Evolutionary conservation across 2,113 vertebrate genomes (phyloP).

Genomic region (Lagopus muta): DNA sequence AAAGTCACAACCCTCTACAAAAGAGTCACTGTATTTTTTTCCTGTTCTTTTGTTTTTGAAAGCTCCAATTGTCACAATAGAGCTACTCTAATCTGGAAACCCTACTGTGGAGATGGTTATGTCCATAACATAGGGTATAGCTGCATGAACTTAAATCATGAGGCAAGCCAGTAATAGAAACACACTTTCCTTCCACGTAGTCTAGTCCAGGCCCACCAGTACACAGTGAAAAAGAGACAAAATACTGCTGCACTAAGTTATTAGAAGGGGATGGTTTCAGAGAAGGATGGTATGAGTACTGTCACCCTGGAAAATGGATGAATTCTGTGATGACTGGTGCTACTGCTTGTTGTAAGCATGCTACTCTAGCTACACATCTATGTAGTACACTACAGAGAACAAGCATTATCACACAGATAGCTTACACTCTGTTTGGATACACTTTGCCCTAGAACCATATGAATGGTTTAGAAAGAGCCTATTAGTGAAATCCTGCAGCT

Average conservation of each 20-base stretch:
- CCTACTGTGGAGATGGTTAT: neutral
- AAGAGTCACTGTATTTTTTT: neutral
- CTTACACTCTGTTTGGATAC: neutral
- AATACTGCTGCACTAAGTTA: neutral
- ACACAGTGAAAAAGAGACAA: neutral
- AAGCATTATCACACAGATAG: neutral
- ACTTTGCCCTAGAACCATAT: neutral
- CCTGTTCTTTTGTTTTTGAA: neutral
- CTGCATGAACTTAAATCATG: neutral
- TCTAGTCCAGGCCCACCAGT: neutral
- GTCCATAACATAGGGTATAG: neutral
- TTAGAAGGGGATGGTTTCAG: neutral
- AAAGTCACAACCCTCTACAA: neutral
- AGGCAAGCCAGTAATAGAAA: neutral
- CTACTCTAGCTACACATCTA: too few relatives aligned
- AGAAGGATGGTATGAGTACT: neutral
- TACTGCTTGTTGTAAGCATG: neutral
- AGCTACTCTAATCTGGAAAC: neutral
- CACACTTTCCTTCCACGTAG: rapidly evolving
- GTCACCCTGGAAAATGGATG: neutral
- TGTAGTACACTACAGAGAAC: neutral
- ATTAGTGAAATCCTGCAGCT: neutral
- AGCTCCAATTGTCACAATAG: neutral
- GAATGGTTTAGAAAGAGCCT: neutral
- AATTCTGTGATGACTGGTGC: neutral